phyloP scores from a whole-genome alignment of 2,888 invertebrate species.

The Empis stercorea region DNA sequence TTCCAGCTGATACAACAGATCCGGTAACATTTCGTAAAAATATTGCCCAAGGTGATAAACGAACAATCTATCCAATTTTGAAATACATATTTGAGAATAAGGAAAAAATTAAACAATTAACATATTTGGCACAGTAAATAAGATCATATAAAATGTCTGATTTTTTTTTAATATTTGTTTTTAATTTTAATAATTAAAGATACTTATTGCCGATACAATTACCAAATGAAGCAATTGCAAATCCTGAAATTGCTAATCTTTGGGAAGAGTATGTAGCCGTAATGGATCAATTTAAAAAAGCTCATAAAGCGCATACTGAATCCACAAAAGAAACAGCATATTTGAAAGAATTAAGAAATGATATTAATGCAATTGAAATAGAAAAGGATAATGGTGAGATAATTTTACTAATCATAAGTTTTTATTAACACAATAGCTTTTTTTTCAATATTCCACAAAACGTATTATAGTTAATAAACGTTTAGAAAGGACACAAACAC shows the following conservation, averaged over 20 bases:
- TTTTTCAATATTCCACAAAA: too few relatives aligned
- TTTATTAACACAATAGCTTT: too few relatives aligned
- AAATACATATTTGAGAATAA: constrained; percentile 66
- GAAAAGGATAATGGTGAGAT: constrained; percentile 62
- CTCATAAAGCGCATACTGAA: constrained; percentile 56
- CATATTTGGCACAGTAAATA: constrained; percentile 65
- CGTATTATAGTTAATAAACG: constrained; percentile 16
- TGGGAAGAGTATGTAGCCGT: constrained; percentile 58
- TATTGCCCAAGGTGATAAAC: constrained; percentile 52
- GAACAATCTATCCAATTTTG: constrained; percentile 61
- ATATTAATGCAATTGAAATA: constrained; percentile 74
- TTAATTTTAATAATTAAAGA: too few relatives aligned
- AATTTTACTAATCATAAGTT: too few relatives aligned
- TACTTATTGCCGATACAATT: constrained; percentile 50
- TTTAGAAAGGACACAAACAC: constrained; percentile 15
- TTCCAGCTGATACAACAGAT: constrained; percentile 39
- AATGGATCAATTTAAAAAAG: constrained; percentile 68
- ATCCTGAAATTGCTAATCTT: constrained; percentile 57
- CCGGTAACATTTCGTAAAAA: constrained; percentile 34
- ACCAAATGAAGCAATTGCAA: constrained; percentile 59
- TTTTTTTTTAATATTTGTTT: too few relatives aligned
- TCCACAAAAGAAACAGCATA: constrained; percentile 48
- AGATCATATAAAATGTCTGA: neutral
- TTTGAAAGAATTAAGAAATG: constrained; percentile 69
- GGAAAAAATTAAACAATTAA: constrained; percentile 63